phyloP scores from a whole-genome alignment of 2,797 vertebrate genomes.

The Ptychadena robeensis region DNA sequence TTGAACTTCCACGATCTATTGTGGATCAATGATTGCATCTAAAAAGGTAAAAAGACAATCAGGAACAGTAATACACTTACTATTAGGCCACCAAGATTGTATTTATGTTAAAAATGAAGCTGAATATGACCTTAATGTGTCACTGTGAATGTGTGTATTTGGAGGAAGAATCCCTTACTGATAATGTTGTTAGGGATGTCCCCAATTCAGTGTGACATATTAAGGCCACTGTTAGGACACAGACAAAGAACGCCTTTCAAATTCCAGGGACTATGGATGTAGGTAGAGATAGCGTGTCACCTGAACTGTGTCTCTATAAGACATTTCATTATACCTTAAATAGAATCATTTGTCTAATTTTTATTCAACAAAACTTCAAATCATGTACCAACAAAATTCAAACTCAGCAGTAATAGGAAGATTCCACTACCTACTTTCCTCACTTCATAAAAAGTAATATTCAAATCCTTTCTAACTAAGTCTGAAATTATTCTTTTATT shows the following conservation, averaged over 20 bases:
- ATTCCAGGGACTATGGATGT: conserved; percentile 4
- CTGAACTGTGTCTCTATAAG: not conserved
- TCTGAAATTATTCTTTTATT: not conserved
- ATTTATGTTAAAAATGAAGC: conserved; percentile 27
- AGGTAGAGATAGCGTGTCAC: conserved; percentile 25
- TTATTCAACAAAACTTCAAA: not conserved
- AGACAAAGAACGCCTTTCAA: conserved; percentile 8
- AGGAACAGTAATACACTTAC: not conserved
- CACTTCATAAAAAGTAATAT: not conserved
- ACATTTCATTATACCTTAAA: not conserved
- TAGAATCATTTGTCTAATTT: not conserved
- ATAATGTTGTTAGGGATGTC: conserved; percentile 48
- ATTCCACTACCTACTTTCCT: not conserved
- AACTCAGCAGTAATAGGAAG: not conserved
- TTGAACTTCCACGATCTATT: not conserved
- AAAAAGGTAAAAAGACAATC: not conserved
- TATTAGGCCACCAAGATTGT: not conserved
- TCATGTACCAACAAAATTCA: not conserved
- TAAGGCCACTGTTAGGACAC: conserved; percentile 57
- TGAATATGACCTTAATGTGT: conserved; percentile 56
- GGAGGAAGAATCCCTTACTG: conserved; percentile 42
- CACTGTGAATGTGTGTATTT: conserved; percentile 50
- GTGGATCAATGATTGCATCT: too few species aligned
- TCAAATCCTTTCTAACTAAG: not conserved
- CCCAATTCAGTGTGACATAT: conserved; percentile 59